Base-by-base conservation (phyloP, 2,797 vertebrate species). In the Chloroceryle amazona region DNA sequence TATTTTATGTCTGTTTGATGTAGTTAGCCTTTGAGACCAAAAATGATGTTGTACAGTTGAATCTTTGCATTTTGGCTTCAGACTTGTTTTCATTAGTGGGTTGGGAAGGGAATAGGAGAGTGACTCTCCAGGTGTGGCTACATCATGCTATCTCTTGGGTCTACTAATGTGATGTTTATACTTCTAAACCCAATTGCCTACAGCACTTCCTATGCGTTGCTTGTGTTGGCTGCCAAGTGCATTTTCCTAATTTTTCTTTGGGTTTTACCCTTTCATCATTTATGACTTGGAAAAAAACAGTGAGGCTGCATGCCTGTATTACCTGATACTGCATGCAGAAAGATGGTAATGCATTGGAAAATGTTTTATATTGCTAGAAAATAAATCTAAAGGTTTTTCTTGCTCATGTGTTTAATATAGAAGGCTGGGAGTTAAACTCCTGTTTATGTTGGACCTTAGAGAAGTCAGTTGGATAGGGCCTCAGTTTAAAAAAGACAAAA, bases 231-330 rank as follows among this genome's bases (percentile, higher is more conserved):
- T 97, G 84, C 94, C 94, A 76, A 94, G 84, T 71, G 74, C 97
- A 97, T 98, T 98, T 98, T 98, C 96, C 98, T 95, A 96, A 68
- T 97, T 98, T 97, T 96, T 97, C 96, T 98, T 97, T 98, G 98
- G 97, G 87, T 97, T 98, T 98, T 97, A 97, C 93, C 97, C 98
- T 99, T 99, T 99, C 98, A 99, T 99, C 99, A 97, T 98, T 98
- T 98, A 98, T 98, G 97, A 95, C 93, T 97, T 98, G 98, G 98
- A 98, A 98, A 96, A 98, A 98, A 97, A 89, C 81, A 95, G 75
- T 61, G 93, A 95, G 85, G 42, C 85, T 96, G 54, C 44, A 41
- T 97, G 82, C 80, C 71, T 61, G 10, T 84, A 91, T 92, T 97
- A 96, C 91, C 96, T 93, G 91, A 93, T 78, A 73, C 61, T 92